Percentiles rank a stretch among this genome's conserved stretches.
Conservation (phyloP, 2,113 vertebrate genomes). For the Synodontis membranacea region DNA sequence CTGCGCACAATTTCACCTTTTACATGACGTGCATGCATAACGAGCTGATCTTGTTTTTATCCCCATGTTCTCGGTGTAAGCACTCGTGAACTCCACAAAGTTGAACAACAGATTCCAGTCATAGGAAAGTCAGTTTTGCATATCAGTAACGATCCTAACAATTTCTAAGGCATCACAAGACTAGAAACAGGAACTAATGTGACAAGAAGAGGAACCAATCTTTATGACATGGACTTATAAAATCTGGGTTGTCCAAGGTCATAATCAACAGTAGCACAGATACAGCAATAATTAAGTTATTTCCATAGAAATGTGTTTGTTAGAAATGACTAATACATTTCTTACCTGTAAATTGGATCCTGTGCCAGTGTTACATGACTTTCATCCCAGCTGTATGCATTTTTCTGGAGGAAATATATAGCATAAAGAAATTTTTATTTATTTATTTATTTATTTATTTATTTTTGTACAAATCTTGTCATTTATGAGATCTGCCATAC, state of each 20-base stretch:
- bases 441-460: too few relatives aligned
- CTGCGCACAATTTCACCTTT: background rate
- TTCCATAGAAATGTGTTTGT: background rate
- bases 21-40: background rate
- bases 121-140: background rate
- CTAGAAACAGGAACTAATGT: background rate
- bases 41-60: too few relatives aligned
- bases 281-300: background rate
- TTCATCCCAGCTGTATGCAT: conserved; percentile 91
- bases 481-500: background rate
- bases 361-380: conserved; percentile 88
- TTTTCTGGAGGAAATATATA: conserved; percentile 76
- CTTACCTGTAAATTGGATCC: conserved; percentile 93
- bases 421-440: conserved; percentile 25
- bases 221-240: background rate
- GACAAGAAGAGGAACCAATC: background rate
- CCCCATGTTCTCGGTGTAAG: too few relatives aligned
- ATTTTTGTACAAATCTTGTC: background rate
- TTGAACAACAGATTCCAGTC: background rate
- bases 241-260: background rate
- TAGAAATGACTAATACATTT: background rate
- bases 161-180: background rate
- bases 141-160: background rate
- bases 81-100: background rate
- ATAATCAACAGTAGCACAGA: background rate